Base-by-base conservation (phyloP, 2,113 vertebrate genomes). In the Zapornia atra region DNA sequence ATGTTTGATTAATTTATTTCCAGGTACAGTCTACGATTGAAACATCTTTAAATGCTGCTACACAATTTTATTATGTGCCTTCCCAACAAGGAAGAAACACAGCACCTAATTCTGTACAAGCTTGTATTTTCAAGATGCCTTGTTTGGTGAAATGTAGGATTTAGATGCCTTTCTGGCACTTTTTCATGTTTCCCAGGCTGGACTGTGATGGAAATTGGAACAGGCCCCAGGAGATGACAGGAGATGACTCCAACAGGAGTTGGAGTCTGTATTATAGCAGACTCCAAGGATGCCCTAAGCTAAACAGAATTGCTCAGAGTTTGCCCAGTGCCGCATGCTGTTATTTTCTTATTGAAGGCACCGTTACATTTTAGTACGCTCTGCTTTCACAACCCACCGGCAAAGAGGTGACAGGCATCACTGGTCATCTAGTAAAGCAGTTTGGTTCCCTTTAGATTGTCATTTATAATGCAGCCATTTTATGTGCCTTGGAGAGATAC, bases 381-480 rank as follows among this genome's bases (percentile, higher is more conserved):
- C 51, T 79, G 60, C 38, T 50, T 81, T 64, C 96, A 78, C 65
- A 90, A 48, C 64, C 92, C 90, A 88, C 44, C 0, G 24, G 88
- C 83, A 95, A 95, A 86, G 66, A 82, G 76, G 96, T 38, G 90
- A 93, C 82, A 93, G 69, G 90, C 88, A 78, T 86, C 92, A 71
- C 92, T 78, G 96, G 94, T 75, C 94, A 95, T 94, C 90, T 68
- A 88, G 68, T 56, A 92, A 92, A 92, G 76, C 57, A 70, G 79
- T 71, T 85, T 21, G 10, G 65, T 46, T 97, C 73, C 66, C 75
- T 66, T 96, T 56, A 91, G 50, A 65, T 29, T 76, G 75, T 36
- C 78, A 83, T 93, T 94, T 88, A 81, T 51, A 92, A 89, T 53
- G 29, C 68, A 96, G 71, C 20, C 65, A 84, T 61, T 96, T 94